Evolutionary conservation across 2,797 vertebrate genomes (phyloP).

Genomic region (Anisognathus igniventris): DNA sequence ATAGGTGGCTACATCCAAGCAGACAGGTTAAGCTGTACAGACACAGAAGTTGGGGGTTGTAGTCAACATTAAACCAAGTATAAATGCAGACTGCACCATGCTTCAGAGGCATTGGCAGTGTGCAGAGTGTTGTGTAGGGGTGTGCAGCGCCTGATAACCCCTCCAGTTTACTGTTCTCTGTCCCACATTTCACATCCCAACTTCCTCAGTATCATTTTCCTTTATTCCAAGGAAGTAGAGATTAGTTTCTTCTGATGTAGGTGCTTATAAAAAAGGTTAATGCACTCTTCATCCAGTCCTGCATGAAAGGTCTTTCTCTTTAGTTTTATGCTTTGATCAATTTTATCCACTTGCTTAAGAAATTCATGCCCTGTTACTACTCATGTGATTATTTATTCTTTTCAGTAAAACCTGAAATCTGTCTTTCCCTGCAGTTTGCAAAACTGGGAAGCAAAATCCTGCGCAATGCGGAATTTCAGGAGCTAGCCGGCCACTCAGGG

Average conservation of each 20-base stretch:
- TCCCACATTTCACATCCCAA: background rate
- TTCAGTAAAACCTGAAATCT: background rate
- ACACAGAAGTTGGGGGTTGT: background rate
- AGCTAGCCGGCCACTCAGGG: too few relatives aligned
- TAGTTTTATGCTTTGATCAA: background rate
- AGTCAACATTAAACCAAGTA: background rate
- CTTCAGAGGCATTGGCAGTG: background rate
- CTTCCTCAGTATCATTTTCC: background rate
- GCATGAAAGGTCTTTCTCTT: background rate
- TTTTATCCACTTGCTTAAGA: background rate
- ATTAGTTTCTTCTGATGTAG: background rate
- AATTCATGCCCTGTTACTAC: background rate
- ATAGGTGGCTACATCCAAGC: fast-evolving
- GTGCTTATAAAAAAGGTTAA: background rate
- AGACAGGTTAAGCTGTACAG: fast-evolving
- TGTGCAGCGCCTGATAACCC: background rate
- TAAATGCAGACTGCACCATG: fast-evolving
- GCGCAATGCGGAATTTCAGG: too few relatives aligned
- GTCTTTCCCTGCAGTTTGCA: background rate
- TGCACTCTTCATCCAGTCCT: background rate
- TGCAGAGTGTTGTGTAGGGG: background rate
- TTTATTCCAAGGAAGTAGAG: background rate
- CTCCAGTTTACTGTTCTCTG: background rate
- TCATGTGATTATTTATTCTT: background rate
- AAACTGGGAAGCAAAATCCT: background rate